Base-by-base conservation (phyloP, 2,113 vertebrate genomes). In the Struthidea cinerea region DNA sequence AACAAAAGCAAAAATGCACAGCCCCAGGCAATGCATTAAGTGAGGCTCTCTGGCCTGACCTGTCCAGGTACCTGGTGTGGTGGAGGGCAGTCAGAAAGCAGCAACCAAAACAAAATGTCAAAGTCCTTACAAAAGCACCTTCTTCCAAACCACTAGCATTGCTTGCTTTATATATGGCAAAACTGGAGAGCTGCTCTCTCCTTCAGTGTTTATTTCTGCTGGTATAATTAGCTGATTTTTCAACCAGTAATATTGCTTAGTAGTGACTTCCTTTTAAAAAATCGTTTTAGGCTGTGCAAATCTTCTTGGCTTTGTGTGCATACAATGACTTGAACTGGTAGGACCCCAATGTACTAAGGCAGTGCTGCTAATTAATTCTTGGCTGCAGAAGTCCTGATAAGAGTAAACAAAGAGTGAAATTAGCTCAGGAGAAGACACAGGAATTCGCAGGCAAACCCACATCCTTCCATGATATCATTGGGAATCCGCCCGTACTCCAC, bases 351-450 rank as follows among this genome's bases (percentile, higher is more conserved):
- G 81, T 67, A 65, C 83, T 77, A 8, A 81, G 70, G 64, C 84
- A 95, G 65, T 5, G 41, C 61, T 75, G 87, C 89, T 95, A 95
- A 95, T 93, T 91, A 95, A 87, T 95, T 95, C 90, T 95, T 97
- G 92, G 90, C 94, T 87, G 92, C 88, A 37, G 87, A 93, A 50
- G 44, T 63, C 85, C 90, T 96, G 96, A 93, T 96, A 95, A 97
- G 95, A 90, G 92, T 96, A 94, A 97, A 95, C 95, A 96, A 92
- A 95, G 93, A 92, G 89, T 56, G 87, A 93, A 95, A 95, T 95
- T 90, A 95, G 87, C 84, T 84, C 65, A n/a, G 84, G 87, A 97
- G 92, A 96, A 95, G 89, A 95, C 91, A 92, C 84, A 94, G 91
- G 91, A 87, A 95, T 94, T 91, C 0, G 11, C 84, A 92, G 83